Base-by-base conservation (phyloP, 2,113 vertebrate species). In the Holacanthus passer region DNA sequence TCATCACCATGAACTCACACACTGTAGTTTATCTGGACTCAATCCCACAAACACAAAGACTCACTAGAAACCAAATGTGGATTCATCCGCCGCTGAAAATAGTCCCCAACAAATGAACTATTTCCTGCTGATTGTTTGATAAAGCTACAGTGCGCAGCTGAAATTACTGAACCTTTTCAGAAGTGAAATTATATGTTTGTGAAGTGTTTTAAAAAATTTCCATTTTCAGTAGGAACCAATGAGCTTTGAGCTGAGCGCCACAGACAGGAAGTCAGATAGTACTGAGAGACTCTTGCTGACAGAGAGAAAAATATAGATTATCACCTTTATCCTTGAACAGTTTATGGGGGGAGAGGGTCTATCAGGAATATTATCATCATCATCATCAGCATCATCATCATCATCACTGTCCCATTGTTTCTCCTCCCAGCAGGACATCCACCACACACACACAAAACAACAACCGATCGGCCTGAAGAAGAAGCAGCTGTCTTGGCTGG, bases 401-500 rank as follows among this genome's bases (percentile, higher is more conserved):
- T 60, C 83, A 68, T 68, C 77, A 74, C 32, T 50, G 71, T 83
- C 88, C 74, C 65, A 72, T 87, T 86, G 71, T 87, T 74, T 58
- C 67, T 73, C 72, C 48, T 89, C 82, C 87, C 84, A 87, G 88
- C 84, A 88, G 81, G 86, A 87, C 62, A 3, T 73, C 73, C 81
- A 87, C 37, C 62, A 67, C 68, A 66, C 41, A 67, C 47, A 64
- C 32, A 52, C 22, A 72, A 53, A 73, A 83, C 73, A 79, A 89
- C 71, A 77, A 83, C 39, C 39, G 13, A 69, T 5, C 31, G 45
- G 80, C 77, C 86, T 81, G 63, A 88, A 88, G 88, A 87, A 67
- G 84, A 81, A 91, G 90, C 88, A 90, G 90, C 88, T 91, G 90
- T 81, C 82, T 82, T 91, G 90, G 90, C 88, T 56, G 7, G 77